Conservation (phyloP, 2,888 invertebrate species). For the Netelia melanura region DNA sequence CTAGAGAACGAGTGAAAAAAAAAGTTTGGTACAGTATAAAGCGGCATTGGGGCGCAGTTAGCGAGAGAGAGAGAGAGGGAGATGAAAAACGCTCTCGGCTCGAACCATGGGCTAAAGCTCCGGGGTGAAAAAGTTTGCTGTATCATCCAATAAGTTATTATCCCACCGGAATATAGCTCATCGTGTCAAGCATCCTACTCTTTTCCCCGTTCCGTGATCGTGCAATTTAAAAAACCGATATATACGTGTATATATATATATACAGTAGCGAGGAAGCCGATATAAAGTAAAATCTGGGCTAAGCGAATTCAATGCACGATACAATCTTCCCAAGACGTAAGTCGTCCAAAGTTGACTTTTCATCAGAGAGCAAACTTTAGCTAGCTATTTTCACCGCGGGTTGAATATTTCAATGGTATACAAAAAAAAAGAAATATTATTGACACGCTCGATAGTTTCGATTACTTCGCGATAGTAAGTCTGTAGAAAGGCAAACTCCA, state of each 20-base stretch:
- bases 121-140: slow-evolving; percentile 44
- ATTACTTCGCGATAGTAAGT: no score
- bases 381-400: no score
- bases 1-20: slow-evolving; percentile 48
- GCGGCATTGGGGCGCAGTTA: neutral
- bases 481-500: neutral
- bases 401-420: no score
- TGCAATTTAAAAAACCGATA: slow-evolving; percentile 51
- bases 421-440: no score
- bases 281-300: slow-evolving; percentile 15
- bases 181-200: slow-evolving; percentile 54
- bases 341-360: no score
- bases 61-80: neutral
- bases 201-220: slow-evolving; percentile 49
- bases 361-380: no score
- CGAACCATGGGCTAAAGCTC: no score
- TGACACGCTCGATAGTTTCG: no score
- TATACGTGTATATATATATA: neutral
- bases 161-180: slow-evolving; percentile 40
- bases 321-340: neutral
- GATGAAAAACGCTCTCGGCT: no score
- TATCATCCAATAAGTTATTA: slow-evolving; percentile 58
- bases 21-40: slow-evolving; percentile 20
- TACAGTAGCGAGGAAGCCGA: neutral
- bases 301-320: neutral